These are phyloP conservation scores for Contarinia nasturtii DNA, from an alignment of 1,140 invertebrate species.

Conservation along the genomic window DNA sequence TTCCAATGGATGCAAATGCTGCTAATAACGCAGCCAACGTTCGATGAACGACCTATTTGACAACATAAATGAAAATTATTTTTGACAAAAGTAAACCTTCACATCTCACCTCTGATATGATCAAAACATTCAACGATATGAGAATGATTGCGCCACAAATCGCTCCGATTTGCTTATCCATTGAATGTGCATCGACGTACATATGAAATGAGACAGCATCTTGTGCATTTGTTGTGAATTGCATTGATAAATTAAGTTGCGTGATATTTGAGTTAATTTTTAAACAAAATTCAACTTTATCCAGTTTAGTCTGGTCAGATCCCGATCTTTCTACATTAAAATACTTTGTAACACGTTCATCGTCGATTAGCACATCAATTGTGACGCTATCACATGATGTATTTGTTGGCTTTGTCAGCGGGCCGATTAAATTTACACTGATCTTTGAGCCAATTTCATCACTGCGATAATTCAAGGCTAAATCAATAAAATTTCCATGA, in stretches of 20 bases:
- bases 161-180: constrained; percentile 34
- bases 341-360: background rate
- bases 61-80: no score
- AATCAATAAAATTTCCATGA: no score
- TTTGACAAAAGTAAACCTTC: no score
- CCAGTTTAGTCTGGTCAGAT: no score
- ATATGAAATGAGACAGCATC: constrained; percentile 7
- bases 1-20: constrained; percentile 44
- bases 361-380: background rate
- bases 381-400: background rate
- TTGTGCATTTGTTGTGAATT: background rate
- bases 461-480: no score
- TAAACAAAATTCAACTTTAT: no score
- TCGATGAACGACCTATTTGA: constrained; percentile 32
- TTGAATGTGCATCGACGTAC: constrained; percentile 31
- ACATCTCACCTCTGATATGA: constrained; percentile 40
- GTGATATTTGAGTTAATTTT: no score
- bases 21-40: constrained; percentile 57
- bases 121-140: constrained; percentile 44
- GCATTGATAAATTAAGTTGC: background rate
- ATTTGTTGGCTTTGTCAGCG: background rate
- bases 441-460: no score
- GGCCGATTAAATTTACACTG: no score
- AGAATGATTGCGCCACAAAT: constrained; percentile 43
- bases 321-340: no score